Conservation (phyloP, 2,888 invertebrate species). For the Copidosoma aretas region DNA sequence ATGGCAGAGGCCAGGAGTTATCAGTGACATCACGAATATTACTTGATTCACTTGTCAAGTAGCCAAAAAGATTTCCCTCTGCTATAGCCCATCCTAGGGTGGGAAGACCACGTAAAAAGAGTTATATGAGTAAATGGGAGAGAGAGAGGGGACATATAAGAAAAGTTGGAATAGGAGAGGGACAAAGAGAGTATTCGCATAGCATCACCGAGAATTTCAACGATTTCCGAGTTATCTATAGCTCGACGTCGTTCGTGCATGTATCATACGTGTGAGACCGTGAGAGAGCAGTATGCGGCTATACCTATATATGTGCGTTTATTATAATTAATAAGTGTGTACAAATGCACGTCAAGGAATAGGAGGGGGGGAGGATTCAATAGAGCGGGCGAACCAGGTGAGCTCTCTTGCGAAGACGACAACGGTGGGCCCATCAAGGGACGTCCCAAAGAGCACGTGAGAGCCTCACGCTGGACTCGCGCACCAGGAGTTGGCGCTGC, state of each 20-base stretch:
- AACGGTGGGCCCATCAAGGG: too few species aligned
- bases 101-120: slow-evolving; percentile 13
- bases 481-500: slow-evolving; percentile 33
- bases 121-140: slow-evolving; percentile 8
- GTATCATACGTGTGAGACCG: slow-evolving; percentile 20
- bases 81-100: not conserved
- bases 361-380: slow-evolving; percentile 5
- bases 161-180: too few species aligned
- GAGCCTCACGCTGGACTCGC: slow-evolving; percentile 8
- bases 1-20: slow-evolving; percentile 22
- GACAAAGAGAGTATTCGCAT: slow-evolving; percentile 12
- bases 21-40: slow-evolving; percentile 8
- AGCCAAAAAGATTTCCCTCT: not conserved
- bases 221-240: slow-evolving; percentile 53
- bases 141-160: too few species aligned
- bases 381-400: not conserved
- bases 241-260: slow-evolving; percentile 24
- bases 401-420: too few species aligned
- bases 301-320: not conserved
- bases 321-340: not conserved
- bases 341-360: not conserved
- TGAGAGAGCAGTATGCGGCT: slow-evolving; percentile 23
- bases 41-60: not conserved
- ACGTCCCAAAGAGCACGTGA: slow-evolving; percentile 24
- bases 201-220: slow-evolving; percentile 43